Base-by-base conservation (phyloP, 2,888 invertebrate species). In the Auanema freiburgensis region DNA sequence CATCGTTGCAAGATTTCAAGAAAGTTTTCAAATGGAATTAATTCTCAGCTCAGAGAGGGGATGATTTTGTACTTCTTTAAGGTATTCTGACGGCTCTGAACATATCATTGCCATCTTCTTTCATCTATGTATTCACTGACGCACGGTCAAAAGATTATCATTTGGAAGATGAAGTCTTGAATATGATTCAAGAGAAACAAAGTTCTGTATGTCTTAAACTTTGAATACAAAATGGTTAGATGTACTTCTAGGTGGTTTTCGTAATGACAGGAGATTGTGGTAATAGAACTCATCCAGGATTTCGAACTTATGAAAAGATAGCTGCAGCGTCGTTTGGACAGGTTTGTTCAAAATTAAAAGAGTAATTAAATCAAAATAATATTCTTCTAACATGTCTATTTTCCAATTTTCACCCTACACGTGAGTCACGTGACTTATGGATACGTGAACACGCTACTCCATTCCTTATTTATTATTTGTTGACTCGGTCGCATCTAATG, bases 81-180 rank as follows among this genome's bases (percentile, higher is more conserved):
- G 80, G 81, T 42, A 82, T 83, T 44, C 87, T 87, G 59, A 83
- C 88, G 65, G 90, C 90, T 0, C 84, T 91, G 41, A 87, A 89
- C 74, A 87, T 87, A 11, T 88, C 89, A 46, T 85, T 88, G 14
- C 89, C 90, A 0, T 86, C 88, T 61, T 90, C 90, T 0, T 89
- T 88, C 80, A 86, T 91, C 44, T 91, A 90, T 77, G 90, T 91
- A 25, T 90, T 91, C 83, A 90, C 91, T 1, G 91, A 91, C 78
- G 90, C 90, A 1, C 87, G 89, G 0, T 88, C 90, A 0, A 88
- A 88, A 59, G 91, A 91, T 81, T 89, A 88, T 74, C 83, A 86
- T 58, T 84, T 88, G 6, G 88, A 89, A 0, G 87, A 88, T 57
- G 86, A 87, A 57, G 89, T 90, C 0, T 83, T 90, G 11, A 88